phyloP scores from a whole-genome alignment of 2,113 vertebrate species.

The Eclectus roratus region DNA sequence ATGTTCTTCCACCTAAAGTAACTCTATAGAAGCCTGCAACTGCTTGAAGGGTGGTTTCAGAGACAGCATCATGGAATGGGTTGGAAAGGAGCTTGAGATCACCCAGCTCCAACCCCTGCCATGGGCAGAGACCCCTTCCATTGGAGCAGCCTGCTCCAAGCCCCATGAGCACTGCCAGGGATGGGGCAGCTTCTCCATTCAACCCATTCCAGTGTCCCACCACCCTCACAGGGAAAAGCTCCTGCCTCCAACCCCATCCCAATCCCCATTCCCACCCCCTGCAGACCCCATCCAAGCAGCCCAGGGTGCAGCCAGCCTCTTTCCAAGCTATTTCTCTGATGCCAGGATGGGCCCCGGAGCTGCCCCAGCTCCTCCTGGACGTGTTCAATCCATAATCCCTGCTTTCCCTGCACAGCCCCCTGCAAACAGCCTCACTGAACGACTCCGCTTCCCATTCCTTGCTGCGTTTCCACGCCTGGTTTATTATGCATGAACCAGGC shows the following conservation, averaged over 20 bases:
- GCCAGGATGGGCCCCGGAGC: not conserved
- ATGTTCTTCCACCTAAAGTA: not conserved
- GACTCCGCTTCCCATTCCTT: not conserved
- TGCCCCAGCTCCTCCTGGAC: not conserved
- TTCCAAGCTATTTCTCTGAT: not conserved
- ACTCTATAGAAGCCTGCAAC: not conserved
- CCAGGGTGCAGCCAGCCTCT: not conserved
- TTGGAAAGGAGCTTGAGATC: not conserved
- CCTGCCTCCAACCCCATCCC: not conserved
- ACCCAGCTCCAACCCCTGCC: too few relatives aligned
- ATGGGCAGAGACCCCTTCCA: not conserved
- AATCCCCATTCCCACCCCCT: not conserved
- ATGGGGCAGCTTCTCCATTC: not conserved
- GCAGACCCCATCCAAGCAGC: not conserved
- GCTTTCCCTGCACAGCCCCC: not conserved
- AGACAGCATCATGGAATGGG: not conserved
- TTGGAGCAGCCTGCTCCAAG: not conserved
- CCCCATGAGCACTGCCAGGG: not conserved
- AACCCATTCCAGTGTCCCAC: not conserved
- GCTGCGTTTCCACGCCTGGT: conserved; percentile 16
- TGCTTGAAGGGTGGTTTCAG: not conserved
- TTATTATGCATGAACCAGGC: conserved; percentile 53
- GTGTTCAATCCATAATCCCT: not conserved
- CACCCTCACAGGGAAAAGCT: not conserved
- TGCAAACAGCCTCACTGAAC: not conserved